These are phyloP conservation scores for Lindbergichthys nudifrons DNA, from an alignment of 2,797 vertebrate genomes.

Conservation along the genomic window DNA sequence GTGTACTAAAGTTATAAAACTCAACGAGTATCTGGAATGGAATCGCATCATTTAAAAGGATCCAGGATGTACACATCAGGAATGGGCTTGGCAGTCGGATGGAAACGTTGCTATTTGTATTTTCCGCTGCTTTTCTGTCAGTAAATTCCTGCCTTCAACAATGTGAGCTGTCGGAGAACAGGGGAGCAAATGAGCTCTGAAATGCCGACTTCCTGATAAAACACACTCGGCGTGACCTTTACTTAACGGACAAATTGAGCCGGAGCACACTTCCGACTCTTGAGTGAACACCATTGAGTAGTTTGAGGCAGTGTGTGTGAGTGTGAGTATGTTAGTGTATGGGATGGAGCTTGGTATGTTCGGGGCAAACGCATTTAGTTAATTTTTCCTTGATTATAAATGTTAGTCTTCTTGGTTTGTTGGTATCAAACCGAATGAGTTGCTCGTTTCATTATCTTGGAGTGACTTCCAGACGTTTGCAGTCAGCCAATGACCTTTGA, in stretches of 20 bases:
- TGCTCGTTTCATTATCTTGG: constrained; percentile 43
- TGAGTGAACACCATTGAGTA: constrained; percentile 24
- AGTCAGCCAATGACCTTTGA: constrained; percentile 54
- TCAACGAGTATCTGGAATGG: too few relatives aligned
- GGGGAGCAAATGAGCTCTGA: constrained; percentile 65
- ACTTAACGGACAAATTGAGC: constrained; percentile 71
- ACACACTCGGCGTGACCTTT: constrained; percentile 72
- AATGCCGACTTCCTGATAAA: constrained; percentile 61
- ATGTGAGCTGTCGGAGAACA: constrained; percentile 37
- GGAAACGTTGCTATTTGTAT: constrained; percentile 9
- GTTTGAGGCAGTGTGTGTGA: constrained; percentile 8
- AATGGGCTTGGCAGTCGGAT: constrained; percentile 20
- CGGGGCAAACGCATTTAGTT: not conserved
- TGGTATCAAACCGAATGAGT: constrained; percentile 16
- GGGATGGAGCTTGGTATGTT: not conserved
- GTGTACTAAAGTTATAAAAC: too few relatives aligned
- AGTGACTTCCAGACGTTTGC: constrained; percentile 30
- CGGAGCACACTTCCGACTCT: constrained; percentile 41
- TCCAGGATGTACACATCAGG: not conserved
- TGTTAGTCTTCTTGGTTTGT: constrained; percentile 1
- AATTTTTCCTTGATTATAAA: not conserved
- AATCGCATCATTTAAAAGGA: too few relatives aligned
- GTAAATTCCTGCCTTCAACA: constrained; percentile 46
- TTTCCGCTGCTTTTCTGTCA: constrained; percentile 25
- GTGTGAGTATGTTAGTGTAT: not conserved